Evolutionary conservation across 2,888 invertebrate species (phyloP), one percentile per base, ranked within the genome.

Genomic region (Pachliopta kotzebuea): DNA sequence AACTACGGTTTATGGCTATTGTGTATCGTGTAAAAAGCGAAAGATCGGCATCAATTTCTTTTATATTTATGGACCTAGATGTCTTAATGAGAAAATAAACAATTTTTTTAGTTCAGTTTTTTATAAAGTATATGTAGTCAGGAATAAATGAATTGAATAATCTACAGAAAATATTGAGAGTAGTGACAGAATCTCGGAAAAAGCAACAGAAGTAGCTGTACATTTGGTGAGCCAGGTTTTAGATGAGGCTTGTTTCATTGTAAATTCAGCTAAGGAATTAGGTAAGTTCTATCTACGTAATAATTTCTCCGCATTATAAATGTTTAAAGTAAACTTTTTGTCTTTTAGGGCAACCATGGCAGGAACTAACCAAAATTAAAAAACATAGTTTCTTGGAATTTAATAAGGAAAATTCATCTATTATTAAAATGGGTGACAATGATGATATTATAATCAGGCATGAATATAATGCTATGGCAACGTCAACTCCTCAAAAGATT

Each of bases 401-500:
- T 26, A 72, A 74, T 42, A 72, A 76, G 59, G 76, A 76, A 62
- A 76, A 79, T 54, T 65, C 73, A 61, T 77, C 71, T 68, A 71
- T 67, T 31, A 71, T 73, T 21, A 77, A 78, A 62, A 80, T 80
- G 63, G 77, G 72, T 8, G 76, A 76, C 66, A 71, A 67, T 45
- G 60, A 76, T 71, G 78, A 81, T 68, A 75, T 75, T 70, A 80
- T 80, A 62, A 71, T 71, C n/a, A 78, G 77, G 56, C 66, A 69
- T 42, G 72, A 65, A 70, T 72, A 76, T 68, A 79, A 78, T 71
- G 60, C 77, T 42, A 77, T 85, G 72, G 78, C 80, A 63, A 88
- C 89, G 63, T 89, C 88, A 18, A 89, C 89, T 8, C 89, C 88
- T 56, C 83, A 88, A 73, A 89, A 87, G 77, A 52, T 67, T 60